Evolutionary conservation across 1,140 invertebrate genomes (phyloP).

Genomic region (Drosophila trapezifrons): DNA sequence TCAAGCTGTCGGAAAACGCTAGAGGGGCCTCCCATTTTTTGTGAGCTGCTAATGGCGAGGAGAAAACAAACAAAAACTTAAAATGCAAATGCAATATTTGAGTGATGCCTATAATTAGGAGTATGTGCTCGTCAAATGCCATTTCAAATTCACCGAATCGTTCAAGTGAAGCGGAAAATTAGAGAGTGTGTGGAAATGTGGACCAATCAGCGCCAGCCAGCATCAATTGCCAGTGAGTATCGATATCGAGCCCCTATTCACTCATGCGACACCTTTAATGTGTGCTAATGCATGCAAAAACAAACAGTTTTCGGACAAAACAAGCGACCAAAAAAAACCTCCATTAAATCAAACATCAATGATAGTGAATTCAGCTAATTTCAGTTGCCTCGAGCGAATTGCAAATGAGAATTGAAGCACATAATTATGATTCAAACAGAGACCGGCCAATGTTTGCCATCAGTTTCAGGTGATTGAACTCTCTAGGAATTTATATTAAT

Average conservation of each 20-base stretch:
- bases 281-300: slow-evolving; percentile 6
- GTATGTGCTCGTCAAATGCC: slow-evolving; percentile 13
- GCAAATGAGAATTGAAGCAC: neutral
- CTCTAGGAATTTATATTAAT: neutral
- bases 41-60: neutral
- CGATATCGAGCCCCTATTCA: neutral
- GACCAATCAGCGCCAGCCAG: slow-evolving; percentile 23
- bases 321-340: neutral
- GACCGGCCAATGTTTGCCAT: neutral
- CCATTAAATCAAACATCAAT: slow-evolving; percentile 9
- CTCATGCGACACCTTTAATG: neutral
- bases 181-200: slow-evolving; percentile 11
- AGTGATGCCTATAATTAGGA: slow-evolving; percentile 30
- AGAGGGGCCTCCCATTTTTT: neutral
- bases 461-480: slow-evolving; percentile 18
- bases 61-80: slow-evolving; percentile 6
- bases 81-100: slow-evolving; percentile 35
- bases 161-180: slow-evolving; percentile 30
- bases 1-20: slow-evolving; percentile 36
- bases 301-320: slow-evolving; percentile 15
- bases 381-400: neutral
- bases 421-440: slow-evolving; percentile 2
- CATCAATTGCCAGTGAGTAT: slow-evolving; percentile 9
- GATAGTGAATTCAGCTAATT: slow-evolving; percentile 20
- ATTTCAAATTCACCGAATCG: slow-evolving; percentile 38